Base-by-base conservation (phyloP, 2,797 vertebrate species). In the Alcedo quadribrachys region DNA sequence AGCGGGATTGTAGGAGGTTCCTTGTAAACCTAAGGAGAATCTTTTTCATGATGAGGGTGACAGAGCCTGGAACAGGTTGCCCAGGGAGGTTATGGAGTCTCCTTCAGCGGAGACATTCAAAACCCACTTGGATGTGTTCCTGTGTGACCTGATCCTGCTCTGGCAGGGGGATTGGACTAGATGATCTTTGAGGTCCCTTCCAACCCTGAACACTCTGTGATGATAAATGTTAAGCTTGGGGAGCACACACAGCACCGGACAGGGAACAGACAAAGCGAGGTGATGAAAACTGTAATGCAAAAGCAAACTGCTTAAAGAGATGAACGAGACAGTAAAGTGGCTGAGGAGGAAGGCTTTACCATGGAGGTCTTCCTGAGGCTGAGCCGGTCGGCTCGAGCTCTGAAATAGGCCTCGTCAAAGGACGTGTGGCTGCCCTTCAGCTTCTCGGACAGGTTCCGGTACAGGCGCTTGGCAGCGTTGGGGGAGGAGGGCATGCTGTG, bases 391-490 rank as follows among this genome's bases (percentile, higher is more conserved):
- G 98, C 98, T 92, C 98, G 98, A 20, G 98, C 98, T 61, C 98
- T 97, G 96, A 99, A 99, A 84, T 98, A 99, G 0, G 98, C 97
- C 51, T 99, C 99, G 1, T 99, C 99, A 1, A 99, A 99, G 19
- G 99, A 99, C 4, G 99, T 98, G 43, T 99, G 98, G 95, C 98
- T 98, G 16, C 99, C 99, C 79, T 99, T 98, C 24, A 99, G 97
- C 96, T 99, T 99, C 97, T 99, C 99, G 0, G 99, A 99, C 35
- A 99, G 98, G 97, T 99, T 99, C 51, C 99, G 95, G 95, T 99
- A 99, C 13, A 99, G 98, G 8, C 99, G 98, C 94, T 99, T 99
- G 76, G 99, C 99, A 3, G 99, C 99, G 20, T 84, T 99, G 37
- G 99, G 99, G 15, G 99, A 99, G 3, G 99, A 98, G 0, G 99